A percentile compares a stretch with the other conserved stretches of the same genome.
These are phyloP conservation scores for Drosophila ogumai DNA, from an alignment of 1,140 invertebrate genomes.

Conservation along the genomic window DNA sequence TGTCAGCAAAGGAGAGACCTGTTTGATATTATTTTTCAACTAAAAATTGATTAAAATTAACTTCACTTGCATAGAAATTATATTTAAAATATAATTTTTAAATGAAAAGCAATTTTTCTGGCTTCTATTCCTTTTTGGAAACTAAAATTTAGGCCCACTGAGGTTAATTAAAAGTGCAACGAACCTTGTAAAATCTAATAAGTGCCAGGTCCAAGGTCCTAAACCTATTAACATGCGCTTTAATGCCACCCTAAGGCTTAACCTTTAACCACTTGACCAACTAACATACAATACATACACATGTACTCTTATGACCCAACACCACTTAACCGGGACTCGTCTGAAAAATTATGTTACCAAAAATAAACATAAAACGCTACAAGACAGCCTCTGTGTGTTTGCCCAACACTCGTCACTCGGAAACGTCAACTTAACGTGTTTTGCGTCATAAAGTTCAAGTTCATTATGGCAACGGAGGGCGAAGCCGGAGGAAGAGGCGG, in stretches of 20 bases:
- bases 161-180: slow-evolving; percentile 3
- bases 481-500: slow-evolving; percentile 1
- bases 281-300: slow-evolving; percentile 18
- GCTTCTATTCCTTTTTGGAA: not conserved
- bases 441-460: slow-evolving; percentile 83
- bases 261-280: slow-evolving; percentile 42
- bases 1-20: not conserved
- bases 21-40: not conserved
- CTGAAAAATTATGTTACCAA: slow-evolving; percentile 40
- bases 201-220: slow-evolving; percentile 1
- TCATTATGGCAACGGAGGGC: slow-evolving; percentile 66
- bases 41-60: not conserved
- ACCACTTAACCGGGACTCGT: slow-evolving; percentile 37
- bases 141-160: not conserved
- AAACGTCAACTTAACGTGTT: slow-evolving; percentile 69
- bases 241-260: slow-evolving; percentile 4
- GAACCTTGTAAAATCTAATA: not conserved
- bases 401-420: slow-evolving; percentile 56
- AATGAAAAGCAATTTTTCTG: not conserved
- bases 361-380: slow-evolving; percentile 36
- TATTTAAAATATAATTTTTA: not conserved
- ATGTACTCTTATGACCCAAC: slow-evolving; percentile 31
- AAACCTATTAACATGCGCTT: not conserved
- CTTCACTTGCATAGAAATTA: not conserved
- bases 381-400: slow-evolving; percentile 27